Percentiles rank a stretch among this genome's conserved stretches.
These are phyloP conservation scores for Poicephalus meyeri DNA, from an alignment of 2,113 vertebrate species.

Conservation along the genomic window DNA sequence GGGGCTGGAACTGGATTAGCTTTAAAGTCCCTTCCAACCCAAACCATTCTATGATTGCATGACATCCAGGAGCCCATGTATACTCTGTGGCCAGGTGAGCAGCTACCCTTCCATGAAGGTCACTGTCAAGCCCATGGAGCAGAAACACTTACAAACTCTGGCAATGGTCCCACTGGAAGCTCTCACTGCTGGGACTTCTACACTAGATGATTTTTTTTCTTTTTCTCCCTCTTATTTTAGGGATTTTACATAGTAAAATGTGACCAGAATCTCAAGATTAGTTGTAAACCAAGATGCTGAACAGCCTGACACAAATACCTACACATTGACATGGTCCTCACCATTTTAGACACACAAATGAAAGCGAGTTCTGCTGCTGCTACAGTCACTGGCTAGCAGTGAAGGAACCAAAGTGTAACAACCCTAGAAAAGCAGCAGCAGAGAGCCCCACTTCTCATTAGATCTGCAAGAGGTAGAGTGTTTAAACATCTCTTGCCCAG, in stretches of 20 bases:
- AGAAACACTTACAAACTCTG: not conserved
- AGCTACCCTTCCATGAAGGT: not conserved
- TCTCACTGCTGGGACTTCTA: not conserved
- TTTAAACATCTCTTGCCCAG: not conserved
- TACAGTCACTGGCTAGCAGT: not conserved
- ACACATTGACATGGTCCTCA: rapidly evolving
- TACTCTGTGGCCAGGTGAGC: not conserved
- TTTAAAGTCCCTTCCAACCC: not conserved
- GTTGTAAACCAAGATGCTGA: not conserved
- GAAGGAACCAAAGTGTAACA: not conserved
- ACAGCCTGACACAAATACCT: not conserved
- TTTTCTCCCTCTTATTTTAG: not conserved
- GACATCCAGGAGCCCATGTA: not conserved
- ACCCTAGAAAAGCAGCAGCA: not conserved
- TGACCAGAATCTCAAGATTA: not conserved
- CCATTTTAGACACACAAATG: not conserved
- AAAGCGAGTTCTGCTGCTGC: not conserved
- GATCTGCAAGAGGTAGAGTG: not conserved
- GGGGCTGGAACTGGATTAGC: not conserved
- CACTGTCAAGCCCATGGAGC: not conserved
- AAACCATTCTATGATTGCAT: not conserved
- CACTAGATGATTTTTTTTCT: not conserved
- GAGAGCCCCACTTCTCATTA: not conserved
- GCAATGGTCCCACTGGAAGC: not conserved
- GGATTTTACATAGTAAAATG: not conserved